These are phyloP conservation scores for Drosophila lacertosa DNA, from an alignment of 1,140 invertebrate genomes.

Conservation along the genomic window DNA sequence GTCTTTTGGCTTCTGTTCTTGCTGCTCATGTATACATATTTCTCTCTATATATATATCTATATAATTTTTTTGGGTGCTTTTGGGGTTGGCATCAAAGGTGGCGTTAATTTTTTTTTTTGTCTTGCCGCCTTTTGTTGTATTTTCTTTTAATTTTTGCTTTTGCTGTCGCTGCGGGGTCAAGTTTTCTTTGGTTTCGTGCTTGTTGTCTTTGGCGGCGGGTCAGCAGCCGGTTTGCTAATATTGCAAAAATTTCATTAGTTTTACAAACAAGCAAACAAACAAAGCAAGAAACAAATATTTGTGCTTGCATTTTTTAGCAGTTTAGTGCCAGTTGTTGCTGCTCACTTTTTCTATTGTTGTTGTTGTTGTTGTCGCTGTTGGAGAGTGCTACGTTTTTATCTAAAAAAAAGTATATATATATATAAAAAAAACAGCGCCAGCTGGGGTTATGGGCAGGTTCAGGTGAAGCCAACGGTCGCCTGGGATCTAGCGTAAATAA, in stretches of 20 bases:
- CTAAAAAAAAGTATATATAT: slow-evolving; percentile 38
- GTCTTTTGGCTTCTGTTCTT: slow-evolving; percentile 55
- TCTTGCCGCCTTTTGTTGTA: slow-evolving; percentile 38
- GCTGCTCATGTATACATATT: slow-evolving; percentile 11
- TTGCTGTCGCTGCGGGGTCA: slow-evolving; percentile 55
- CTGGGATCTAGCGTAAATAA: slow-evolving; percentile 66
- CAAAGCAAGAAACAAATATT: slow-evolving; percentile 80
- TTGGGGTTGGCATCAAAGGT: slow-evolving; percentile 39
- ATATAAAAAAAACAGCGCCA: slow-evolving; percentile 40
- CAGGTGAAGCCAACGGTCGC: slow-evolving; percentile 58
- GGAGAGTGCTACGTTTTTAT: slow-evolving; percentile 58
- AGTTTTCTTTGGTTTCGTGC: slow-evolving; percentile 55
- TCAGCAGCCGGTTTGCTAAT: slow-evolving; percentile 67
- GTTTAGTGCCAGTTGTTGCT: slow-evolving; percentile 60
- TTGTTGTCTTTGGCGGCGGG: slow-evolving; percentile 62
- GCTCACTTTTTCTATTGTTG: slow-evolving; percentile 36
- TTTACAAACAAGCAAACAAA: slow-evolving; percentile 80
- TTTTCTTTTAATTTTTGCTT: slow-evolving; percentile 69
- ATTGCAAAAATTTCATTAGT: slow-evolving; percentile 81
- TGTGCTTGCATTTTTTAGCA: slow-evolving; percentile 77
- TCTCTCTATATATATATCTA: neutral
- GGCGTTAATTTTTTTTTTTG: slow-evolving; percentile 76
- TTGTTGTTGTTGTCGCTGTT: slow-evolving; percentile 35
- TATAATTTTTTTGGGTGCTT: slow-evolving; percentile 12
- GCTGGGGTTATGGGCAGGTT: slow-evolving; percentile 65